A percentile compares a stretch with the other conserved stretches of the same genome.
These are phyloP conservation scores for Heliothis virescens DNA, from an alignment of 1,140 invertebrate species.

Conservation along the genomic window DNA sequence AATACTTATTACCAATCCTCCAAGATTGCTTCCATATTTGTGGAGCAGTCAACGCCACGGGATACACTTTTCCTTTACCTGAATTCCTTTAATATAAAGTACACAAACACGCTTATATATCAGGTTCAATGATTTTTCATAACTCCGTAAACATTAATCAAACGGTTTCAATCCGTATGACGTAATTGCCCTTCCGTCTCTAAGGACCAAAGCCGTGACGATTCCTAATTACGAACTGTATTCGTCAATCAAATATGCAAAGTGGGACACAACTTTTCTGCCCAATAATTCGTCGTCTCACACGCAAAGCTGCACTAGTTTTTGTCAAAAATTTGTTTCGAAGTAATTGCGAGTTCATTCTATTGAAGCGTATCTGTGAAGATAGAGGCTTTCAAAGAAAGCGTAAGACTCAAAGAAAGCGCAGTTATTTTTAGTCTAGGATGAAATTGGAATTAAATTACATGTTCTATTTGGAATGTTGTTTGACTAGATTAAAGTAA, in stretches of 20 bases:
- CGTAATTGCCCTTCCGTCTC: conserved; percentile 11
- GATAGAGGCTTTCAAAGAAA: too few relatives aligned
- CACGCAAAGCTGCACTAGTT: conserved; percentile 4
- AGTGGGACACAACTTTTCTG: conserved; percentile 6
- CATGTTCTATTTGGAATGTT: too few relatives aligned
- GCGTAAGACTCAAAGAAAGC: too few relatives aligned
- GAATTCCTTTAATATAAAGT: conserved; percentile 16
- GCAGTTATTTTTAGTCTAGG: too few relatives aligned
- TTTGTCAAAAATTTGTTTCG: not conserved
- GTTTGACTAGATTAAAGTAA: too few relatives aligned
- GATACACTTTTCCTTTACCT: not conserved
- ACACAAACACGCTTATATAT: conserved; percentile 5
- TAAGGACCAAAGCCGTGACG: not conserved
- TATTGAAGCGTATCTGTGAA: too few relatives aligned
- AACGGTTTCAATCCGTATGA: conserved; percentile 13
- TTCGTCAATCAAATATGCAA: conserved; percentile 45
- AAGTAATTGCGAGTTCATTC: not conserved
- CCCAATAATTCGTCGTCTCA: not conserved
- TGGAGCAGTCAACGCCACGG: not conserved
- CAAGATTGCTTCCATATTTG: conserved; percentile 30
- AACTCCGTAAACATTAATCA: conserved; percentile 5
- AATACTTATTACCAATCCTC: conserved; percentile 17
- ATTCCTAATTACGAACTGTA: conserved; percentile 10
- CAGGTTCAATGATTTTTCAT: not conserved
- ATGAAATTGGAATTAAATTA: too few relatives aligned